Percentiles rank a stretch among this genome's conserved stretches.
phyloP scores from a whole-genome alignment of 2,113 vertebrate genomes.

The Neopipo cinnamomea region DNA sequence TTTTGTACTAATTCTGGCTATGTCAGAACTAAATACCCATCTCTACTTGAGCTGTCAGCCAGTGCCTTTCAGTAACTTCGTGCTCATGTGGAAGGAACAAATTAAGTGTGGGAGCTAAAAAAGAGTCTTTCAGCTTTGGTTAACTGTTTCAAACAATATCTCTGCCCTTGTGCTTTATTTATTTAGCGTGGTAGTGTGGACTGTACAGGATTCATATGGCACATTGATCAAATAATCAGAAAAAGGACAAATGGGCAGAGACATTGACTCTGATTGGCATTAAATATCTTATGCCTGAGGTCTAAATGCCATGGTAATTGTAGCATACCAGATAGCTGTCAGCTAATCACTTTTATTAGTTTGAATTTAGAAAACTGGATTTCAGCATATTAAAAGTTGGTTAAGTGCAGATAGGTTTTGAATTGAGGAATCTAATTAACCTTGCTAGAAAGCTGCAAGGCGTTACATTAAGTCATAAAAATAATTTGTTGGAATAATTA shows the following conservation, averaged over 20 bases:
- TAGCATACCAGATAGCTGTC: conserved; percentile 61
- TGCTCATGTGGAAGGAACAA: conserved; percentile 8
- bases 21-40: conserved; percentile 12
- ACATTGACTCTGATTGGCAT: conserved; percentile 54
- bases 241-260: conserved; percentile 59
- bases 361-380: conserved; percentile 71
- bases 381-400: conserved; percentile 68
- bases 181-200: not conserved
- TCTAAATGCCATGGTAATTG: conserved; percentile 56
- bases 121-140: not conserved
- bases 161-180: conserved; percentile 44
- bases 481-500: conserved; percentile 74
- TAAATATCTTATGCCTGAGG: conserved; percentile 46
- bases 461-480: conserved; percentile 70
- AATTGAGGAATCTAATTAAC: conserved; percentile 74
- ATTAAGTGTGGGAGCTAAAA: not conserved
- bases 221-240: conserved; percentile 46
- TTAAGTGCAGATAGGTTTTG: conserved; percentile 70
- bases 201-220: conserved; percentile 43
- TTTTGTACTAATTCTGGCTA: not conserved
- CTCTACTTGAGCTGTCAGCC: conserved; percentile 8
- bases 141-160: conserved; percentile 37
- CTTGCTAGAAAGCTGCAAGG: conserved; percentile 71
- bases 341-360: conserved; percentile 74
- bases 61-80: not conserved